Evolutionary conservation across 2,888 invertebrate genomes (phyloP), one percentile per base, ranked within the genome.

Genomic region (Agriotes lineatus): DNA sequence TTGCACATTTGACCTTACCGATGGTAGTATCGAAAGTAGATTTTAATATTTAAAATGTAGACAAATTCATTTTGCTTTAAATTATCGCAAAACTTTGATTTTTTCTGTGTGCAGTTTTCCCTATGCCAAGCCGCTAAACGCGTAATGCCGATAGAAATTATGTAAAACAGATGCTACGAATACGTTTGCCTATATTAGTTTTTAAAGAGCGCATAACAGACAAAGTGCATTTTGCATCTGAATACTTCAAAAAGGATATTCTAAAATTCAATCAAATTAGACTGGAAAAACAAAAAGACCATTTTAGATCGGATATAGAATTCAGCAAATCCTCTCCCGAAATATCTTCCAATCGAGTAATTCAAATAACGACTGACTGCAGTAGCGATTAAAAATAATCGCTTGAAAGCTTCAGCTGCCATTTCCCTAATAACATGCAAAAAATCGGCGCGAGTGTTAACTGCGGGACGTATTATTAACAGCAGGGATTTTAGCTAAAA

Each of bases 351-450:
- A 45, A 68, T 63, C 35, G 57, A 68, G 63, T 68, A 68, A 68
- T 58, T 68, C 68, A 68, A 61, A 68, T 68, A 68, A 68, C 63
- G 68, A 68, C 63, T 59, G 67, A 61, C 57, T 63, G 71, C 67
- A 67, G 60, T 67, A 69, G 64, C 75, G 75, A 75, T 75, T 74
- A 75, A 75, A 75, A 74, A 72, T 75, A 74, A 74, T 74, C 71
- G 73, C 72, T 59, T 67, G 69, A 73, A 74, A 74, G 72, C 72
- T 65, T 66, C 61, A 44, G 68, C 63, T 63, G 50, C 68, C 63
- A 68, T 68, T 68, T 64, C 63, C 54, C 68, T 68, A 63, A 68
- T 68, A 63, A 68, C 68, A 68, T 67, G 61, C 67, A 58, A 68
- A 68, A 68, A 68, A 68, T 56, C 63, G 35, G 35, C 39, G 63